Base-by-base conservation (phyloP, 2,113 vertebrate species). In the Sinocyclocheilus grahami region DNA sequence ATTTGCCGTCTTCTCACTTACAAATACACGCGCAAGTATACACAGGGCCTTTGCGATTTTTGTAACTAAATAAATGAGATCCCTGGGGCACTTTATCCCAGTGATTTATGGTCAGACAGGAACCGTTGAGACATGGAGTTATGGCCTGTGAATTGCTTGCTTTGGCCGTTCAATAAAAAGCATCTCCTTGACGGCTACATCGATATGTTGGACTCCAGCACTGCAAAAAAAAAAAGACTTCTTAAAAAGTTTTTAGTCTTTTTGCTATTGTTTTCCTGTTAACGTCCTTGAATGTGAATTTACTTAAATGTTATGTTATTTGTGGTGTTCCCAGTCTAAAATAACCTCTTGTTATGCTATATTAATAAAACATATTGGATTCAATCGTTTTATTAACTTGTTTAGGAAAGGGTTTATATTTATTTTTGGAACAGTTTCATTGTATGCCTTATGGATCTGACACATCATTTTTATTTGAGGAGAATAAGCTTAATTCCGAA, bases 141-240 rank as follows among this genome's bases (percentile, higher is more conserved):
- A 96, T 27, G 88, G 94, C 90, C 93, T 96, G 93, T 93, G 95
- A 96, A 95, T 91, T 95, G 92, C 94, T 96, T 95, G 94, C 93
- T 94, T 95, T 95, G 92, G 85, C 93, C 91, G 91, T 91, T 92
- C 91, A 91, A 93, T 95, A 94, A 96, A 95, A 93, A 91, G 90
- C 88, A 92, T 93, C 90, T 93, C 93, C 92, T 92, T 92, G 91
- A 92, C 93, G 93, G 90, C 89, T 88, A 91, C 81, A 84, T 89
- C 90, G 82, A 83, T 84, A 81, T 86, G 82, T 24, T 27, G 27
- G 82, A 88, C 81, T 89, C 72, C 84, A 87, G 79, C 83, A 30
- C n/a, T 74, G 71, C 20, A 74, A 74, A n/a, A 42, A 42, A 20
- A 42, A 42, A 42, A 48, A 48, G 5, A 72, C 37, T 22, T 42